Evolutionary conservation across 2,888 invertebrate genomes (phyloP).

Genomic region (Dolichomitus sp.): DNA sequence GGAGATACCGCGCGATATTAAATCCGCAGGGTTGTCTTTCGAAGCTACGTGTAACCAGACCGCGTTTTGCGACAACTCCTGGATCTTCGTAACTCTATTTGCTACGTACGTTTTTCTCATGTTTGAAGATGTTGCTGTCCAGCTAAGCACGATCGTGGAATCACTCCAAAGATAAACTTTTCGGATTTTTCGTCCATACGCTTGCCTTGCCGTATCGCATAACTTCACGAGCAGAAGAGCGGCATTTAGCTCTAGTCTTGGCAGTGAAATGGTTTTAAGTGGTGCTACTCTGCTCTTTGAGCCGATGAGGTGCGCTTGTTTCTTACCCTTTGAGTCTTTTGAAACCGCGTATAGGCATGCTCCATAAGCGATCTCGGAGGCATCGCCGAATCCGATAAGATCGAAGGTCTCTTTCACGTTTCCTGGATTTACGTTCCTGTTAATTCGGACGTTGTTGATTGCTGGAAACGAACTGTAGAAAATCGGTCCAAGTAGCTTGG

Average conservation of each 20-base stretch:
- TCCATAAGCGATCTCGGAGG: conserved; percentile 8
- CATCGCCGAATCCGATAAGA: conserved; percentile 60
- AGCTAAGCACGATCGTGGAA: neutral
- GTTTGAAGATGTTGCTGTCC: conserved; percentile 36
- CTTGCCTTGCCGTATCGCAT: conserved; percentile 2
- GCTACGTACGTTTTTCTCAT: conserved; percentile 39
- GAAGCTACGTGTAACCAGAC: conserved; percentile 27
- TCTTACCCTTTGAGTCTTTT: neutral
- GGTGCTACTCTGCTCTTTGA: conserved; percentile 20
- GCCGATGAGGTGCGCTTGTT: conserved; percentile 2
- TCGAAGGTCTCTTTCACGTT: conserved; percentile 1
- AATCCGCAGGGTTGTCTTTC: conserved; percentile 36
- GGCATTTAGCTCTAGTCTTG: neutral
- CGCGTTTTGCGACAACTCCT: conserved; percentile 30
- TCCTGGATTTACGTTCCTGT: conserved; percentile 12
- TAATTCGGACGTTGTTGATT: conserved; percentile 14
- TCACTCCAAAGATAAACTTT: neutral
- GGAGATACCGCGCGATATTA: conserved; percentile 6
- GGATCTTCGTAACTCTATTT: conserved; percentile 56
- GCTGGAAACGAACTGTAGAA: conserved; percentile 11
- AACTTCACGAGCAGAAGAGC: neutral
- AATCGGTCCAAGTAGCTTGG: conserved; percentile 21
- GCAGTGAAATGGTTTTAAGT: conserved; percentile 14
- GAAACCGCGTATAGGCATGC: conserved; percentile 56
- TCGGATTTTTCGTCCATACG: neutral